Evolutionary conservation across 2,888 invertebrate species (phyloP), one percentile per base, ranked within the genome.

Genomic region (Bellardia bayeri): DNA sequence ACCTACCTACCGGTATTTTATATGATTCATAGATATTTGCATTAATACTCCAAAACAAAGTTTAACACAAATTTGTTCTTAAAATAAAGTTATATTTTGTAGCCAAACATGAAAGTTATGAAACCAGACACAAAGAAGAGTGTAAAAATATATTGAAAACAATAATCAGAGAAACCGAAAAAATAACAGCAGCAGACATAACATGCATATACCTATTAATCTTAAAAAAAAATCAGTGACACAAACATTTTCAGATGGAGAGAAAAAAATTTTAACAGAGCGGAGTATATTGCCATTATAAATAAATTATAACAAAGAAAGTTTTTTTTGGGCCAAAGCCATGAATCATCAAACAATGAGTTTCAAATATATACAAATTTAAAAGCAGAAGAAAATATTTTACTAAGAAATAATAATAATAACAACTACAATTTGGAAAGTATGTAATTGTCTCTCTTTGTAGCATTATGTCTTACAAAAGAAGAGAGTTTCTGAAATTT

Each of bases 221-320:
- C n/a, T 14, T 4, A 23, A 63, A 80, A 42, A 79, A 68, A 56
- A 45, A 45, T 13, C 9, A 45, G 3, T 45, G 11, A 45, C 45
- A 9, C 14, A 23, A 37, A 76, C n/a, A 68, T 37, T 14, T 58
- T 40, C n/a, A 54, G n/a, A 49, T 51, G 42, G 14, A 49, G 56
- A 56, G 51, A 56, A 14, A 72, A 33, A 58, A 30, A 23, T 30
- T 7, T 42, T 11, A 75, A 45, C 75, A 63, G 13, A 63, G 13
- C 74, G 1, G 23, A 23, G 23, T 23, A 40, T 13, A 14, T 54
- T 14, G 23, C 45, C 40, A 56, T 13, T 3, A 71, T 61, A 63
- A 54, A 11, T 1, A 54, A 30, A 11, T 13, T 16, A 45, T 74
- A 68, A 80, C 64, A 79, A 84, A 84, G 72, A 84, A 79, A 79